Conservation (phyloP, 2,797 vertebrate species). For the Aldrovandia affinis region DNA sequence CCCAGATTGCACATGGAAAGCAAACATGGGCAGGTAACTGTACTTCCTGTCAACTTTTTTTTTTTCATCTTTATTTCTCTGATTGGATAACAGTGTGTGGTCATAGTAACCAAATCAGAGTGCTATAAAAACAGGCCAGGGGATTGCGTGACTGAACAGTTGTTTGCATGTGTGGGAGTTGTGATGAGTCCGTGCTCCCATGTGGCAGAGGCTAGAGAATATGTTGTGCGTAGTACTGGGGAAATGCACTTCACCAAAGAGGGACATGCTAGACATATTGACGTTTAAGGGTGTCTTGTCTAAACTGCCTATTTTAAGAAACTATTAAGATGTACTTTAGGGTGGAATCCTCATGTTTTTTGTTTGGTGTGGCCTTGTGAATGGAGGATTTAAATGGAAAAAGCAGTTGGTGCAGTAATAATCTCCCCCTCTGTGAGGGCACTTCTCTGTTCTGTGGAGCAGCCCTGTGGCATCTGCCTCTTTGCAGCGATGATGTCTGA, state of each 20-base stretch:
- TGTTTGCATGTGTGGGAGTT: conserved; percentile 37
- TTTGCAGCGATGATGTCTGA: not conserved
- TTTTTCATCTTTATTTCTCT: conserved; percentile 7
- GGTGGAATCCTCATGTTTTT: not conserved
- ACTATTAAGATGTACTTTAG: not conserved
- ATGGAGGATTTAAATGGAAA: not conserved
- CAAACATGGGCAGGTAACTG: conserved; percentile 41
- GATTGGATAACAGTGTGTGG: conserved; percentile 37
- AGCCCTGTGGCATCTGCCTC: not conserved
- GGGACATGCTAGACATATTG: not conserved
- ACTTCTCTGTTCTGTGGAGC: not conserved
- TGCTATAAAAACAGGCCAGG: conserved; percentile 18
- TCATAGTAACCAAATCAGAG: conserved; percentile 38
- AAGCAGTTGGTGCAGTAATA: not conserved
- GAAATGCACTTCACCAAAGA: conserved; percentile 7
- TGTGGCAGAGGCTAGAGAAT: conserved; percentile 19
- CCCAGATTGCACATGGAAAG: conserved; percentile 26
- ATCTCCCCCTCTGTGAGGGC: not conserved
- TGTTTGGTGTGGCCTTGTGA: not conserved
- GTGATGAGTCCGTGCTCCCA: conserved; percentile 18
- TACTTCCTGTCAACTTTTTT: conserved; percentile 29
- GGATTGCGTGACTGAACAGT: conserved; percentile 38
- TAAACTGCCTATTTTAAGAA: not conserved
- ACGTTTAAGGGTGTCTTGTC: not conserved
- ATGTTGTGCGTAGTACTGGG: not conserved